phyloP scores from a whole-genome alignment of 2,113 vertebrate genomes.

The Ammodytes marinus region DNA sequence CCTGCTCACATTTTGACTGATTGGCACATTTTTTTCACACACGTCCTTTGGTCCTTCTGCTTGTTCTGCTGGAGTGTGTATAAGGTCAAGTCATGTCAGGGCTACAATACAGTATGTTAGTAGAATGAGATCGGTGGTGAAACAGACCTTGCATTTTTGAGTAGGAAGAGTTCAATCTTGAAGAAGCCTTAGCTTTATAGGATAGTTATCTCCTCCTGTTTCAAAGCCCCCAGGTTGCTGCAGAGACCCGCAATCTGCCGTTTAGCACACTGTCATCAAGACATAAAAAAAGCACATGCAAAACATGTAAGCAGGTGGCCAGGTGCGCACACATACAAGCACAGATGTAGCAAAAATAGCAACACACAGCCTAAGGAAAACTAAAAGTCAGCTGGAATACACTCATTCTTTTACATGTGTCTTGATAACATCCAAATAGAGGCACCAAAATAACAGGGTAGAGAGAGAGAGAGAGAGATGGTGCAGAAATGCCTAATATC shows the following conservation, averaged over 20 bases:
- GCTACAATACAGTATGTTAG: neutral
- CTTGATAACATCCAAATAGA: neutral
- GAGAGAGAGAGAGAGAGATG: neutral
- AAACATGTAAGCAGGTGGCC: neutral
- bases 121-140: neutral
- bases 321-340: neutral
- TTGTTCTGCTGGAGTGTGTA: neutral
- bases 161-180: neutral
- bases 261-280: neutral
- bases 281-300: neutral
- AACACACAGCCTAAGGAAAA: neutral
- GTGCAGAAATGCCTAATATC: slow-evolving; percentile 18
- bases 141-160: neutral
- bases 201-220: neutral
- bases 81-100: slow-evolving; percentile 10
- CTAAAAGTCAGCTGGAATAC: neutral
- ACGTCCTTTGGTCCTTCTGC: neutral
- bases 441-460: neutral
- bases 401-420: neutral
- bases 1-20: neutral
- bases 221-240: neutral
- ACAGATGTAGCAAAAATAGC: slow-evolving; percentile 14
- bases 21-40: neutral
- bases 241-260: neutral
- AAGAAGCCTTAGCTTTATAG: neutral